Conservation (phyloP, 2,888 invertebrate genomes). For the Cephus nigrinus region DNA sequence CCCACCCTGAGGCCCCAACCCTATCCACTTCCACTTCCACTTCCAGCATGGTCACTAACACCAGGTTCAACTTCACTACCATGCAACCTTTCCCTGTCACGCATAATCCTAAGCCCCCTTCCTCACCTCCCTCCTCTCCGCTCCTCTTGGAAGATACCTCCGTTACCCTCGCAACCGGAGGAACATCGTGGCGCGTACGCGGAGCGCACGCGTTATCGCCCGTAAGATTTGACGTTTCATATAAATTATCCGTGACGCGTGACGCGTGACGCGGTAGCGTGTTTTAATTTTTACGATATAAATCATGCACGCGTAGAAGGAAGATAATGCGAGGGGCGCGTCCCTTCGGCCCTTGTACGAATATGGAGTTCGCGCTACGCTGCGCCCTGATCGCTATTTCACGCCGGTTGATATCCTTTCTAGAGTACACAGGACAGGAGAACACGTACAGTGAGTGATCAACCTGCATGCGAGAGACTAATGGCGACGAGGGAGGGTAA, state of each 20-base stretch:
- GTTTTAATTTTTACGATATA: slow-evolving; percentile 17
- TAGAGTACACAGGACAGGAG: no score
- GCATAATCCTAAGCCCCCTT: slow-evolving; percentile 19
- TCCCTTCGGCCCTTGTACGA: no score
- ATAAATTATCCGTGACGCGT: slow-evolving; percentile 32
- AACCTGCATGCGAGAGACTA: no score
- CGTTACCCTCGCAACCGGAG: background rate
- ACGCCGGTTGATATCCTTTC: no score
- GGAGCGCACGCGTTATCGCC: slow-evolving; percentile 33
- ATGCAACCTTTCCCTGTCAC: slow-evolving; percentile 13
- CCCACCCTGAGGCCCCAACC: no score
- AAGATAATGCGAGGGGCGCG: background rate
- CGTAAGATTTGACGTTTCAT: slow-evolving; percentile 45
- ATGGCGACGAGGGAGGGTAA: no score
- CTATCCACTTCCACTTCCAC: no score
- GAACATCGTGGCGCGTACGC: background rate
- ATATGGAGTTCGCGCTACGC: no score
- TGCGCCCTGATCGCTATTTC: no score
- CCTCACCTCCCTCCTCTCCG: background rate
- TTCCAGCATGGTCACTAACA: no score
- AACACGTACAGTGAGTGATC: no score
- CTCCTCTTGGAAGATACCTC: background rate
- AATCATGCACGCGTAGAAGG: slow-evolving; percentile 5
- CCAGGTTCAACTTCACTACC: no score
- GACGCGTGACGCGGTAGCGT: slow-evolving; percentile 12